Evolutionary conservation across 2,113 vertebrate species (phyloP), one percentile per base, ranked within the genome.

Genomic region (Laterallus jamaicensis): DNA sequence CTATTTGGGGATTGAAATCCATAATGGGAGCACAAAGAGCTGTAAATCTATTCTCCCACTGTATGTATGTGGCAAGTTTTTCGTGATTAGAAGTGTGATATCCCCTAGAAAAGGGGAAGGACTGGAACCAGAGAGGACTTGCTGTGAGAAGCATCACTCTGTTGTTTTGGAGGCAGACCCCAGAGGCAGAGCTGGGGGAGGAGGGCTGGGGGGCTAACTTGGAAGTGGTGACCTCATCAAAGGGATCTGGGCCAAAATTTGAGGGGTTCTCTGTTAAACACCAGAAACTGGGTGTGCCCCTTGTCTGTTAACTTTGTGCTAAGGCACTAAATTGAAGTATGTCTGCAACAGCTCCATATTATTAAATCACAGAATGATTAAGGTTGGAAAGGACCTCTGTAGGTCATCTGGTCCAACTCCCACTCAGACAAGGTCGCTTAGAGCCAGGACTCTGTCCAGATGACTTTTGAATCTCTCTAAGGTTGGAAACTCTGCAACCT

Each of bases 11-110:
- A 25, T 73, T 92, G 55, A 94, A 64, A 75, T 75, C 78, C 70
- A 3, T 88, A 75, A 63, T 80, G 88, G 77, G 81, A 97, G 88
- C 71, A 90, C 75, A 78, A 68, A 64, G 86, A 86, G 35, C 62
- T 91, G 58, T 88, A 52, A 82, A 73, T 66, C 35, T 50, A 49
- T 92, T 95, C 49, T 90, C 47, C 32, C 9, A 1, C 63, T 71
- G 44, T 16, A 67, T 76, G 75, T 55, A 75, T 7, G 8, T 35
- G 66, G 55, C 59, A 89, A 80, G 76, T 85, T 86, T 55, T 91
- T 91, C 3, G 8, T 62, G 28, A 76, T 69, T 24, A 35, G 29
- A 88, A 85, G 70, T 69, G 60, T 40, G 73, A 22, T 95, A 79
- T 58, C 32, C 76, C 39, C 58, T 86, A 89, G 62, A 86, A 69